Evolutionary conservation across 2,888 invertebrate species (phyloP), one percentile per base, ranked within the genome.

Genomic region (Synanthedon andrenaeformis): DNA sequence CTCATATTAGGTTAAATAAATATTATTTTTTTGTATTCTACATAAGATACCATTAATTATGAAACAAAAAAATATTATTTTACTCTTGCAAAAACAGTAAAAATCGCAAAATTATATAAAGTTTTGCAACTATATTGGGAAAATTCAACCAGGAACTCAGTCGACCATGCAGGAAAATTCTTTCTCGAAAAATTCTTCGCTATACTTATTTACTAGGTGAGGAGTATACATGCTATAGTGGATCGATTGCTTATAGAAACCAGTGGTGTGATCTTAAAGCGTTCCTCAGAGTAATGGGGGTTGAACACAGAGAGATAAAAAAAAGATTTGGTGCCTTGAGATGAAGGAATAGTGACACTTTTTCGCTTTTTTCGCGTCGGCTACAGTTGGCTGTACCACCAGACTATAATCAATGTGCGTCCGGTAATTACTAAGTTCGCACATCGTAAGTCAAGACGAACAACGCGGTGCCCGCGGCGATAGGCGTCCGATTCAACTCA

Each of bases 381-480:
- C 10, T 35, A 35, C 35, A 35, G 10, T 35, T 10, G 35, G 35
- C 35, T 10, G 35, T 35, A 35, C 12, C 12, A 45, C 45, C 5
- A 45, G 45, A 13, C 45, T 45, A 14, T 68, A 65, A 71, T 70
- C 68, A 57, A 51, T 45, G 55, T 51, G 56, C 57, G 59, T 59
- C 59, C 59, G 65, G 66, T 78, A 79, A 80, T 79, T 77, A 73
- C 60, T 58, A 68, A 72, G 70, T 79, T 80, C 74, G 76, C 80
- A 79, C 79, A 65, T 79, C 77, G 72, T 75, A 69, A 65, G 69
- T 77, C 77, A 74, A 59, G 53, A 53, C 12, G 17, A 35, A 12
- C 23, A 49, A 49, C 17, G 28, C 51, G 51, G 13, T n/a, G 51
- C 51, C 19, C 23, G 51, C 51, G 51, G 51, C 49, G 49, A 49